These are phyloP conservation scores for Crotalus tigris DNA, from an alignment of 2,113 vertebrate genomes.

Conservation along the genomic window DNA sequence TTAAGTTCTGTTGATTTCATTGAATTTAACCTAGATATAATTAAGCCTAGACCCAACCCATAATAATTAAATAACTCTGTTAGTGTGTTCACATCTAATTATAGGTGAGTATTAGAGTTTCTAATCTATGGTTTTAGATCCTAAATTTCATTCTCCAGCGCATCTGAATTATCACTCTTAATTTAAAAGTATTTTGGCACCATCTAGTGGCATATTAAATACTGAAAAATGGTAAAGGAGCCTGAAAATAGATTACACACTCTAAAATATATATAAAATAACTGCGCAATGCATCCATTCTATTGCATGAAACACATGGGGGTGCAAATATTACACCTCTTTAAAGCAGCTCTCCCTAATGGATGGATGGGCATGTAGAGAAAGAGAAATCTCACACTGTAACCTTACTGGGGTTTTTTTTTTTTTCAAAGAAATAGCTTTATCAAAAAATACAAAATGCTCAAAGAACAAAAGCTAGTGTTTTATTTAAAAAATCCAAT, in stretches of 20 bases:
- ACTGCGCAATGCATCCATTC: background rate
- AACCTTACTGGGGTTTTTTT: background rate
- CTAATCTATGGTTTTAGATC: accelerated
- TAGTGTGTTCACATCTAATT: background rate
- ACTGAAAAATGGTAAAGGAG: background rate
- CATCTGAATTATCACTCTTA: background rate
- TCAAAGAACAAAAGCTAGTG: slow-evolving; percentile 15
- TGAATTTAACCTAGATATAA: background rate
- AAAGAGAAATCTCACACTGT: background rate
- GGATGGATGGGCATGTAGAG: background rate
- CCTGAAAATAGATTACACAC: background rate
- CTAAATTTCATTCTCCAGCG: background rate
- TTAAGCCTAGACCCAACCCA: background rate
- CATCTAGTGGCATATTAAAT: slow-evolving; percentile 50
- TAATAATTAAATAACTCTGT: slow-evolving; percentile 2
- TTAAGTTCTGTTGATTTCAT: background rate
- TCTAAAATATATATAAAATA: background rate
- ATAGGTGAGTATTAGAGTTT: background rate
- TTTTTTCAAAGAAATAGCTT: slow-evolving; percentile 19
- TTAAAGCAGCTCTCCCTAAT: background rate
- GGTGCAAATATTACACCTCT: background rate
- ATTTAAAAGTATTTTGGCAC: slow-evolving; percentile 61
- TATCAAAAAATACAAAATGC: background rate
- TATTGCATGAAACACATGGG: background rate
- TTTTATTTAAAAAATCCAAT: slow-evolving; percentile 60